Percentiles rank a stretch among this genome's conserved stretches.
These are phyloP conservation scores for Darevskia mixta DNA, from an alignment of 2,797 vertebrate species.

Conservation along the genomic window DNA sequence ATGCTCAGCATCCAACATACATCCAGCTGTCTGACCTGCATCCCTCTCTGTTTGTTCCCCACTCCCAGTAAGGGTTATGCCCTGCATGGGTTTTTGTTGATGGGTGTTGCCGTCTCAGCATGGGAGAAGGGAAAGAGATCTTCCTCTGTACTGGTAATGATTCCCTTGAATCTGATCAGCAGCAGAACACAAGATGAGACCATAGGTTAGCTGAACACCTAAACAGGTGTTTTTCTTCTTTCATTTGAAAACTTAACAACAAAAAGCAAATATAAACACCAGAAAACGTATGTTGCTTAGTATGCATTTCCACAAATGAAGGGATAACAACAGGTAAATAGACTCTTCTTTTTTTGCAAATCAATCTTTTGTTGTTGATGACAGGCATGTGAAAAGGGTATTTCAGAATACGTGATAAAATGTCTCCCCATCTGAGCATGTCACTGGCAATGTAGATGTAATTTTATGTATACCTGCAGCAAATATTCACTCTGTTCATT, in stretches of 20 bases:
- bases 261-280: neutral
- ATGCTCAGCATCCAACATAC: neutral
- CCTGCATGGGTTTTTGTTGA: neutral
- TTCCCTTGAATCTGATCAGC: neutral
- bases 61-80: neutral
- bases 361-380: constrained; percentile 12
- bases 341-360: neutral
- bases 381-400: constrained; percentile 26
- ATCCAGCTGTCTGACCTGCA: neutral
- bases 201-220: neutral
- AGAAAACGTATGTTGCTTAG: neutral
- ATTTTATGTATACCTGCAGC: neutral
- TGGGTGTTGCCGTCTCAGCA: neutral
- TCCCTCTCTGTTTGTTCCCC: neutral
- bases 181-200: neutral
- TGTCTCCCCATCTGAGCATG: neutral
- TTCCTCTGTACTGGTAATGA: neutral
- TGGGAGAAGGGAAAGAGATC: neutral
- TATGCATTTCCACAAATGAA: neutral
- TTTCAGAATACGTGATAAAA: constrained; percentile 9
- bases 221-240: neutral
- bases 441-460: constrained; percentile 3
- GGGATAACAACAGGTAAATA: constrained; percentile 14
- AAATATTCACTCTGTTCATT: neutral
- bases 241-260: neutral